Percentiles rank a stretch among this genome's conserved stretches.
Evolutionary conservation across 1,140 invertebrate genomes (phyloP).

Genomic region (Stegodyphus mimosarum): DNA sequence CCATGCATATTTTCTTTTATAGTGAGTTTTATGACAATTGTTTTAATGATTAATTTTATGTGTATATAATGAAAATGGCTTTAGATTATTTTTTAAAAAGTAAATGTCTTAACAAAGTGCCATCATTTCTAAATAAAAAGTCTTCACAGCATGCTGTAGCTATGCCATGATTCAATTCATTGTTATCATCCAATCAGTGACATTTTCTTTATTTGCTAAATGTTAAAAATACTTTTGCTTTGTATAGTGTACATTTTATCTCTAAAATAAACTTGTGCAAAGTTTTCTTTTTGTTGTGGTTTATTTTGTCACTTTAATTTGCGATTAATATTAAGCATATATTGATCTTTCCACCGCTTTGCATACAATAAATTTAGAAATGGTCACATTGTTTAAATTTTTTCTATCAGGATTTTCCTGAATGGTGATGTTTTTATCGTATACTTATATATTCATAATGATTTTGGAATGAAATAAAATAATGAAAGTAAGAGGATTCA

Average conservation of each 20-base stretch:
- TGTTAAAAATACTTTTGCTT: slow-evolving; percentile 37
- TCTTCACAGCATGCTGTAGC: slow-evolving; percentile 22
- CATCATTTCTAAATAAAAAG: slow-evolving; percentile 9
- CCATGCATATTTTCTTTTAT: no score
- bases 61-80: slow-evolving; percentile 46
- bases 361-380: no score
- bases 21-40: no score
- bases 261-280: slow-evolving; percentile 28
- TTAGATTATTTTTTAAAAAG: slow-evolving; percentile 25
- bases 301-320: no score
- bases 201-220: slow-evolving; percentile 39
- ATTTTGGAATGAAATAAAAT: no score
- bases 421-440: no score
- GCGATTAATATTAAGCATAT: no score
- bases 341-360: no score
- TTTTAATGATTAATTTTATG: slow-evolving; percentile 12
- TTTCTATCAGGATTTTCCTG: no score
- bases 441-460: no score
- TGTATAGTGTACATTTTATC: slow-evolving; percentile 59
- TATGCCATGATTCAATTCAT: slow-evolving; percentile 43
- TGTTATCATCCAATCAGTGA: slow-evolving; percentile 30
- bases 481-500: no score
- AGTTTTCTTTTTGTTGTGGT: neutral
- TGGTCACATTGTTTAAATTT: no score
- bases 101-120: slow-evolving; percentile 30